Base-by-base conservation (phyloP, 1,140 invertebrate species). In the Dendroctonus valens region DNA sequence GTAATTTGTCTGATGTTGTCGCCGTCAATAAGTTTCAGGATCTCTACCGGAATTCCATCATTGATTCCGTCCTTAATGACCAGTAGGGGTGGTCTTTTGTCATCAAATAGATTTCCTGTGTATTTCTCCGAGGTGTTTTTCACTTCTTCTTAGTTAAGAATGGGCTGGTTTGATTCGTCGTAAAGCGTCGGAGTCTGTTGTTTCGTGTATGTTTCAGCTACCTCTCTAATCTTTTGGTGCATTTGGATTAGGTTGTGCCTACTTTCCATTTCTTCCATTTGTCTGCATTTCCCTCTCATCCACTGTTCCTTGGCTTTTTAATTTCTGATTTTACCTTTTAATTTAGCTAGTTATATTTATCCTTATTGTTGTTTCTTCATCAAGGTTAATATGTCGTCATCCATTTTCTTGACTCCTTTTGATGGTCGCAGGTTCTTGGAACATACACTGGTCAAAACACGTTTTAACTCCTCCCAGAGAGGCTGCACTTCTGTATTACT, bases 231-330 rank as follows among this genome's bases (percentile, higher is more conserved):
- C 26, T 65, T 65, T 46, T 65, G 55, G 53, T 65, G 58, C 53
- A 65, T 57, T 39, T 65, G 55, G 37, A 65, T 57, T 5, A 38
- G 55, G 42, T 65, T 44, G 58, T 65, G 62, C 39, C 11, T 65
- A 44, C 38, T 55, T 26, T 65, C 40, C 52, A 65, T 26, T 46
- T 57, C 62, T 48, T 42, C 53, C 51, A 65, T 65, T 58, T 65
- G 41, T 15, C 26, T 11, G 50, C 51, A 58, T 65, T 44, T 65
- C 12, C 58, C 62, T 53, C 41, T 39, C 42, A 44, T 44, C 42
- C 42, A 44, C 42, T 44, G 42, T 49, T 65, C 52, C 38, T 65
- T 65, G 37, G 62, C 53, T 44, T 41, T 58, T 41, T 37, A 2
- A 41, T 2, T 58, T 65, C 58, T 44, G 40, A 3, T 39, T 65